These are phyloP conservation scores for Ephialtes manifestator DNA, from an alignment of 2,888 invertebrate species.

Conservation along the genomic window DNA sequence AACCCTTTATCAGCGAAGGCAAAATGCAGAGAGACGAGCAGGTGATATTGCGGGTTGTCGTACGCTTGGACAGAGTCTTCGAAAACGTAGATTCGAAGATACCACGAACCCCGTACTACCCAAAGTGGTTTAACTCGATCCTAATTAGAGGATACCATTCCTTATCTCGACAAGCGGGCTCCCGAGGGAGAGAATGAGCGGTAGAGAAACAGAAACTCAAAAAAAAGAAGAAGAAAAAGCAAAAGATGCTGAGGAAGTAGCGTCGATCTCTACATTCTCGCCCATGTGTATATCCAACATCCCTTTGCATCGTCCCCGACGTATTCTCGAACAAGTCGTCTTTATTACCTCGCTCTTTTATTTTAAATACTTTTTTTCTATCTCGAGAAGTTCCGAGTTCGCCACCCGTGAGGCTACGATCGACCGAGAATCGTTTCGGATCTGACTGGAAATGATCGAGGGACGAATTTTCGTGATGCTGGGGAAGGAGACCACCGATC, in stretches of 20 bases:
- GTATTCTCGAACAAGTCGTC: slow-evolving; percentile 34
- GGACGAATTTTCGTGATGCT: neutral
- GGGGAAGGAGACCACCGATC: slow-evolving; percentile 24
- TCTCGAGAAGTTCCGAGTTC: neutral
- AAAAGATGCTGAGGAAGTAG: slow-evolving; percentile 21
- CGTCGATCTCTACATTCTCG: slow-evolving; percentile 37
- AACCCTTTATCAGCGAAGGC: slow-evolving; percentile 8
- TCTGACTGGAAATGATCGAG: slow-evolving; percentile 11
- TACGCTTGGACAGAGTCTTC: slow-evolving; percentile 15
- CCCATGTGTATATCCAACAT: slow-evolving; percentile 45
- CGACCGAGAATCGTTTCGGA: neutral
- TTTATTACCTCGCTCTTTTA: slow-evolving; percentile 48
- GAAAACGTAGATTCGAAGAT: slow-evolving; percentile 58
- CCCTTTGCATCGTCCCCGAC: slow-evolving; percentile 28
- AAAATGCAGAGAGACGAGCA: slow-evolving; percentile 42
- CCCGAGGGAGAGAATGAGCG: slow-evolving; percentile 44
- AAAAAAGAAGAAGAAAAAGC: slow-evolving; percentile 13
- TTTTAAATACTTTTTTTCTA: slow-evolving; percentile 51
- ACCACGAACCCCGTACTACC: slow-evolving; percentile 45
- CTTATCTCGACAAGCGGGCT: slow-evolving; percentile 62
- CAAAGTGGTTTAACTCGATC: slow-evolving; percentile 72
- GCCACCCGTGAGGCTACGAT: neutral
- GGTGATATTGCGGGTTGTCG: slow-evolving; percentile 48
- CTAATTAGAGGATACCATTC: slow-evolving; percentile 72
- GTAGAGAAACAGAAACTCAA: slow-evolving; percentile 17